A percentile compares a stretch with the other conserved stretches of the same genome.
These are phyloP conservation scores for Anorthoa munda DNA, from an alignment of 2,888 invertebrate species.

Conservation along the genomic window DNA sequence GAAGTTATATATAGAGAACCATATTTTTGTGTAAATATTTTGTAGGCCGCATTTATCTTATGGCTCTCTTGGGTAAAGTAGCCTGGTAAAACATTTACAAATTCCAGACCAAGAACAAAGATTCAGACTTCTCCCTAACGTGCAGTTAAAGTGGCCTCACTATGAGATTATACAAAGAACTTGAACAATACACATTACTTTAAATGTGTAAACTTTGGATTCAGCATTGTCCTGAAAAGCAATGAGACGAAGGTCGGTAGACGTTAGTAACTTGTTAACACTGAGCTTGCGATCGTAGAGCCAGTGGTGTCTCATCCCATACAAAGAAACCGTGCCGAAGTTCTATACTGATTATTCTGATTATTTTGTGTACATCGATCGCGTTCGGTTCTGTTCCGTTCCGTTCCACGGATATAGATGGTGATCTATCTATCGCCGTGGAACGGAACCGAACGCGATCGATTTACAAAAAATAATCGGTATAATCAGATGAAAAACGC, in stretches of 20 bases:
- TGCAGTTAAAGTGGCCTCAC: constrained; percentile 22
- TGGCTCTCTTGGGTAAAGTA: constrained; percentile 22
- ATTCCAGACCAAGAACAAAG: constrained; percentile 23
- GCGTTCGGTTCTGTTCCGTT: too few relatives aligned
- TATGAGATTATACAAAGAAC: constrained; percentile 22
- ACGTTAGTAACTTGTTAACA: constrained; percentile 23
- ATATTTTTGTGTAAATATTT: constrained; percentile 19
- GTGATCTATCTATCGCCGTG: too few relatives aligned
- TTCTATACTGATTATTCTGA: too few relatives aligned
- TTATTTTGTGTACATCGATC: too few relatives aligned
- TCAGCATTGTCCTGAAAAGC: constrained; percentile 31
- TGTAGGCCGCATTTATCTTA: constrained; percentile 24
- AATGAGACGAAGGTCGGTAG: constrained; percentile 12
- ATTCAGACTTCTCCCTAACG: constrained; percentile 35
- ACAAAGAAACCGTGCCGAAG: too few relatives aligned
- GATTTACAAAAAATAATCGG: too few relatives aligned
- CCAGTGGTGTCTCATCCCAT: too few relatives aligned
- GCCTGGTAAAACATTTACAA: constrained; percentile 8
- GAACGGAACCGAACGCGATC: too few relatives aligned
- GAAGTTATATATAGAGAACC: too few relatives aligned
- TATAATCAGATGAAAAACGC: too few relatives aligned
- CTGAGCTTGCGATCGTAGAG: not conserved
- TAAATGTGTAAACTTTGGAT: constrained; percentile 39
- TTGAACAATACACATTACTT: constrained; percentile 15
- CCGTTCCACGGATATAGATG: too few relatives aligned